Evolutionary conservation across 30 jellyfish, hydroid and myxozoan genomes (phyloP).

Genomic region (Mastigias papua): DNA sequence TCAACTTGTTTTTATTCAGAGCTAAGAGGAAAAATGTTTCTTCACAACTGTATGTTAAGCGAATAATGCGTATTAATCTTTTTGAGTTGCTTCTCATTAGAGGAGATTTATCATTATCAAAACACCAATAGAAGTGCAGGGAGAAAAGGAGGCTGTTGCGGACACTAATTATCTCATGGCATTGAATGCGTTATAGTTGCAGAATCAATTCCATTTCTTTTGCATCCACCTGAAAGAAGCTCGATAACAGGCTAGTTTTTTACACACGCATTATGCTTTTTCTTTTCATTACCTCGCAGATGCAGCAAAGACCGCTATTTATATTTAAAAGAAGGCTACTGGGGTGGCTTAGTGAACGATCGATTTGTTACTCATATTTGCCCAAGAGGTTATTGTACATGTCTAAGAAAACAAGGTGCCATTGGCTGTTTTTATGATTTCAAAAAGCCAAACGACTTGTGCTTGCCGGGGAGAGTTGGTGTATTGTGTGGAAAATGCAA

Average conservation of each 20-base stretch:
- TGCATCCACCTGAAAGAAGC: background rate
- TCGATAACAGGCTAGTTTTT: background rate
- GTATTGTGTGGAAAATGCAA: conserved; percentile 74
- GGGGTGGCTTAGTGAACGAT: conserved; percentile 70
- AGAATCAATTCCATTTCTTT: too few species aligned
- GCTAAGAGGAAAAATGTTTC: too few species aligned
- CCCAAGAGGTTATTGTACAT: conserved; percentile 71
- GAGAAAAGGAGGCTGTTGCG: too few species aligned
- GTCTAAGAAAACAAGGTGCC: conserved; percentile 22
- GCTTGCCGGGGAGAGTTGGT: conserved; percentile 59
- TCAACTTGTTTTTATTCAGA: too few species aligned
- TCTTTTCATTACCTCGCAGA: background rate
- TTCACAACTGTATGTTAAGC: too few species aligned
- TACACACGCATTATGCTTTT: too few species aligned
- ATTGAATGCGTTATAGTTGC: too few species aligned
- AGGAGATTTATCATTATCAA: too few species aligned
- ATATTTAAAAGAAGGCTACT: conserved; percentile 57
- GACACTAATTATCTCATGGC: too few species aligned
- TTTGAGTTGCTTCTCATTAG: too few species aligned
- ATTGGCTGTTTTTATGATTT: conserved; percentile 65
- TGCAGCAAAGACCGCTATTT: conserved; percentile 60
- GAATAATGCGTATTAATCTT: too few species aligned
- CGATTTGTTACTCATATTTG: conserved; percentile 57
- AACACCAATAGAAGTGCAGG: too few species aligned
- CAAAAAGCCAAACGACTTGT: conserved; percentile 63